Conservation (phyloP, 2,888 invertebrate genomes). For the Chloroclysta siterata region DNA sequence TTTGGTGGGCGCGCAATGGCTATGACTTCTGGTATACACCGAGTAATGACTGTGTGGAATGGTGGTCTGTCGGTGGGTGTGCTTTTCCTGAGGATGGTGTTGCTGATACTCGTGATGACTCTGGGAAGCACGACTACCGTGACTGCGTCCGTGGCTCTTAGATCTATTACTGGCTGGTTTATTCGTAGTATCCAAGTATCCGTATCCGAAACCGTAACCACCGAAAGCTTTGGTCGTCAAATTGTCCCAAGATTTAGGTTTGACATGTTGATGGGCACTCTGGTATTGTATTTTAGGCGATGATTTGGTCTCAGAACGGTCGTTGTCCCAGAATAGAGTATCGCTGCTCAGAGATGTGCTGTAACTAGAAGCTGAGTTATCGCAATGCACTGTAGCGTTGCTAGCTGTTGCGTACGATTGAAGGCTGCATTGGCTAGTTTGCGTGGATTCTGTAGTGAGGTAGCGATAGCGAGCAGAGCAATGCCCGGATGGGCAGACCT, state of each 20-base stretch:
- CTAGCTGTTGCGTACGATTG: constrained; percentile 92
- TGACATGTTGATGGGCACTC: constrained; percentile 79
- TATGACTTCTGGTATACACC: constrained; percentile 78
- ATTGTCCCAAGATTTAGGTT: constrained; percentile 96
- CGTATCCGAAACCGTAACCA: constrained; percentile 94
- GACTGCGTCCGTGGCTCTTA: constrained; percentile 81
- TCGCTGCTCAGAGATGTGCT: constrained; percentile 94
- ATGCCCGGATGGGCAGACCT: constrained; percentile 70
- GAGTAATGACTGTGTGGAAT: constrained; percentile 72
- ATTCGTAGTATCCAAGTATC: constrained; percentile 88
- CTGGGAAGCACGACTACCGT: constrained; percentile 85
- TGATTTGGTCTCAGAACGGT: constrained; percentile 72
- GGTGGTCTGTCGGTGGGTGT: constrained; percentile 76
- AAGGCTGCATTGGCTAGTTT: constrained; percentile 91
- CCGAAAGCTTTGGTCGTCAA: constrained; percentile 93
- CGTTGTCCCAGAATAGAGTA: constrained; percentile 92
- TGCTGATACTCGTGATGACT: constrained; percentile 81
- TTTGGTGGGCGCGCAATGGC: constrained; percentile 88
- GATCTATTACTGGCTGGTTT: constrained; percentile 72
- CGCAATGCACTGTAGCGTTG: constrained; percentile 87
- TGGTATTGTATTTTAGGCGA: constrained; percentile 81
- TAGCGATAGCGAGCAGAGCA: constrained; percentile 84
- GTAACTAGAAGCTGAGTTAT: constrained; percentile 91
- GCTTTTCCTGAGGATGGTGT: constrained; percentile 71
- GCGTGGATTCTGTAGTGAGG: constrained; percentile 87